Percentiles rank a stretch among this genome's conserved stretches.
Evolutionary conservation across 2,888 invertebrate species (phyloP).

Genomic region (Hydraecia micacea): DNA sequence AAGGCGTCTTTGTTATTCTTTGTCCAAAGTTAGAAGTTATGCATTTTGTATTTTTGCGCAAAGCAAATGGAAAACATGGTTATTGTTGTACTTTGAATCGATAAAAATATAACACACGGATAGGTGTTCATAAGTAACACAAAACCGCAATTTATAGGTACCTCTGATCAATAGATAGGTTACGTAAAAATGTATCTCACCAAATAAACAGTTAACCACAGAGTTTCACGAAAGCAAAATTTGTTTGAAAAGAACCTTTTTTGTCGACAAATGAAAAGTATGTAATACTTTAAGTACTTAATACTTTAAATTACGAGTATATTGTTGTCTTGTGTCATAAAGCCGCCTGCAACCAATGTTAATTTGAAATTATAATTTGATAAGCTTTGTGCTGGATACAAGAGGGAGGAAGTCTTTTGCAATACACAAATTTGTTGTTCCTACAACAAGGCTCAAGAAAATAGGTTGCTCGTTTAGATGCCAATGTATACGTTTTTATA

Average conservation of each 20-base stretch:
- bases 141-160: neutral
- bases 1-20: conserved; percentile 85
- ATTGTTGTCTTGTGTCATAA: conserved; percentile 66
- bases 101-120: neutral
- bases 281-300: too few species aligned
- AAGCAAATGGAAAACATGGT: conserved; percentile 64
- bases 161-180: neutral
- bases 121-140: neutral
- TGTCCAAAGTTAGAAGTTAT: conserved; percentile 79
- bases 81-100: conserved; percentile 53
- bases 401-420: conserved; percentile 67
- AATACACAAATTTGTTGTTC: too few species aligned
- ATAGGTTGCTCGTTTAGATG: too few species aligned
- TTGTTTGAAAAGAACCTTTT: conserved; percentile 42
- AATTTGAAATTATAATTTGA: conserved; percentile 78
- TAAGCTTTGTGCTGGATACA: conserved; percentile 74
- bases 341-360: conserved; percentile 68
- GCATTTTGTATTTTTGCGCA: conserved; percentile 77
- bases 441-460: too few species aligned
- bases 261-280: conserved; percentile 67
- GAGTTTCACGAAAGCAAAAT: conserved; percentile 27
- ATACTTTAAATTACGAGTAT: conserved; percentile 63
- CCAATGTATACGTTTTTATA: too few species aligned
- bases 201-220: conserved; percentile 15
- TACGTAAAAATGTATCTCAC: conserved; percentile 3